Base-by-base conservation (phyloP, 2,797 vertebrate species). In the Eupleurogrammus muticus region DNA sequence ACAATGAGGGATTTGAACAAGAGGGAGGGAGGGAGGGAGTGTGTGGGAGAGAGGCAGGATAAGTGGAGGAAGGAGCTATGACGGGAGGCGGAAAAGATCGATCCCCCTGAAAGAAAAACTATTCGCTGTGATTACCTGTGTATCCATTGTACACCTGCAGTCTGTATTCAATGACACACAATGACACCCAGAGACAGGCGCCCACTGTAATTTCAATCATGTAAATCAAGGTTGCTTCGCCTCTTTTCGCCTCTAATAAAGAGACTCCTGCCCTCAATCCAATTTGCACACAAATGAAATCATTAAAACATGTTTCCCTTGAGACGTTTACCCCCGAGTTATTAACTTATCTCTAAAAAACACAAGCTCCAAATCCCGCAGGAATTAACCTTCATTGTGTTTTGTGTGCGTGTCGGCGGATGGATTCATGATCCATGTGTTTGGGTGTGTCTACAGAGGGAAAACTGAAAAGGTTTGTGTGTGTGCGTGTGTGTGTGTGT, bases 231-330 rank as follows among this genome's bases (percentile, higher is more conserved):
- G 48, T 75, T 79, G 23, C 51, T 57, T 60, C 70, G 44, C 73
- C 65, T 73, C 38, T 76, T 83, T 85, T 86, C 77, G 72, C 40
- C 54, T 75, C 71, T 76, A 86, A 90, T 89, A 90, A 82, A 88
- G 73, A 85, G 75, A 78, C 85, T 75, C 74, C 75, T 49, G 63
- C 86, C 86, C 73, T 90, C 80, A 72, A 93, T 93, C 93, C 81
- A 94, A 95, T 95, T 94, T 94, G 93, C 93, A 95, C 93, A 94
- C 94, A 94, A 93, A 94, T 94, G 84, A 93, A 94, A 93, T 93
- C 91, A 92, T 93, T 93, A 94, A 91, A 91, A 88, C 76, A 74
- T 7, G 32, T 69, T 46, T 90, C 92, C 91, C 92, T 46, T 28
- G 90, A 89, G 90, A 87, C 72, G 23, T 83, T 90, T 85, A 82